Evolutionary conservation across 2,113 vertebrate species (phyloP), one percentile per base, ranked within the genome.

Genomic region (Hucho hucho): DNA sequence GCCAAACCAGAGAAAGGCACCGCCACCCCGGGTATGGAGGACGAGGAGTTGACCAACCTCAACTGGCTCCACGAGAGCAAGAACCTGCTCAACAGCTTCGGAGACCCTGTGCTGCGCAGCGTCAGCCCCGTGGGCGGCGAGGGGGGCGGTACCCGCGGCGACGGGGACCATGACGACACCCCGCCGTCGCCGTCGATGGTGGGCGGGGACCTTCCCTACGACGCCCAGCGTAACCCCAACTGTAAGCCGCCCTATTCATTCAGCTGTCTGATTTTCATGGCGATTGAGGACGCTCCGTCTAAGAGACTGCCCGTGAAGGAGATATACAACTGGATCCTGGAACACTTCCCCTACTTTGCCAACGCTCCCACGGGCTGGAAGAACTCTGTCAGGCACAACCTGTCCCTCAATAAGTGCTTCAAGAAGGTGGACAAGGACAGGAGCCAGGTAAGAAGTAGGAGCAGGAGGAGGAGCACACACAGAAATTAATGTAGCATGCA

Each of bases 211-310:
- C 87, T 94, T 90, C 94, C 95, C 90, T 95, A 95, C 0, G 95
- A 95, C 84, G 95, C 95, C 92, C 95, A 95, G 94, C 95, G 96
- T 90, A 96, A 95, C 91, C 95, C 95, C 76, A 96, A 96, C 89
- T 96, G 95, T 89, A 97, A 97, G 86, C 96, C 96, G 75, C 95
- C 96, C 11, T 97, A 97, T 69, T 97, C 96, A 65, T 97, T 97
- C 85, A 97, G 96, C 93, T 97, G 96, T 91, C 95, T 97, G 92
- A 97, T 97, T 90, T 97, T 96, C 93, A 96, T 97, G 95, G 95
- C 96, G 89, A 96, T 97, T 14, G 96, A 97, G 89, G 95, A 96
- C 87, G 95, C 95, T 1, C 95, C 95, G 47, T 93, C 91, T 87
- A 97, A 97, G 93, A 93, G 95, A 83, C 92, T 97, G 77, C 96